Evolutionary conservation across 1,140 invertebrate species (phyloP).

Genomic region (Planococcus citri): DNA sequence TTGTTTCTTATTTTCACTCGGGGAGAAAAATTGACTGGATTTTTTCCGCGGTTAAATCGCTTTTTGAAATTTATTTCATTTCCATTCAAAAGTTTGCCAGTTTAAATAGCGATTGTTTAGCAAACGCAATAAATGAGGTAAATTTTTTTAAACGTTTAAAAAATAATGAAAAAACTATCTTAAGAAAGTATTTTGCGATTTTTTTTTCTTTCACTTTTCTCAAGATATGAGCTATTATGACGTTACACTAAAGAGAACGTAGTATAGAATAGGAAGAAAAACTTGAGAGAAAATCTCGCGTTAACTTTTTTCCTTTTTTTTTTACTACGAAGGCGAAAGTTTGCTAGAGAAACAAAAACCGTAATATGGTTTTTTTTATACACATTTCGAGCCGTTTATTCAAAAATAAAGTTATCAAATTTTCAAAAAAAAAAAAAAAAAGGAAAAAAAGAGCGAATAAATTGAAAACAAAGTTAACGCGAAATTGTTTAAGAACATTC

Average conservation of each 20-base stretch:
- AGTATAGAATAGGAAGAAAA: too few relatives aligned
- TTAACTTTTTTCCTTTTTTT: too few relatives aligned
- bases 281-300: too few relatives aligned
- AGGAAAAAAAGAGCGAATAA: too few relatives aligned
- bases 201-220: background rate
- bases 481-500: background rate
- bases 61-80: background rate
- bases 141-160: background rate
- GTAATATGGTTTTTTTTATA: background rate
- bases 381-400: background rate
- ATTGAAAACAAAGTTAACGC: background rate
- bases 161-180: slow-evolving; percentile 8
- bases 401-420: background rate
- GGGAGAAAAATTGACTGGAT: background rate
- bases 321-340: background rate
- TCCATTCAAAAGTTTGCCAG: background rate
- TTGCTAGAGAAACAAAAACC: background rate
- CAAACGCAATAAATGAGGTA: background rate
- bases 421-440: background rate
- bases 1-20: too few relatives aligned
- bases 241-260: background rate
- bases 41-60: background rate
- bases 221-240: background rate
- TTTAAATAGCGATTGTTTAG: slow-evolving; percentile 3
- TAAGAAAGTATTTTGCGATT: background rate